Evolutionary conservation across 1,140 invertebrate species (phyloP).

Genomic region (Euschistus heros): DNA sequence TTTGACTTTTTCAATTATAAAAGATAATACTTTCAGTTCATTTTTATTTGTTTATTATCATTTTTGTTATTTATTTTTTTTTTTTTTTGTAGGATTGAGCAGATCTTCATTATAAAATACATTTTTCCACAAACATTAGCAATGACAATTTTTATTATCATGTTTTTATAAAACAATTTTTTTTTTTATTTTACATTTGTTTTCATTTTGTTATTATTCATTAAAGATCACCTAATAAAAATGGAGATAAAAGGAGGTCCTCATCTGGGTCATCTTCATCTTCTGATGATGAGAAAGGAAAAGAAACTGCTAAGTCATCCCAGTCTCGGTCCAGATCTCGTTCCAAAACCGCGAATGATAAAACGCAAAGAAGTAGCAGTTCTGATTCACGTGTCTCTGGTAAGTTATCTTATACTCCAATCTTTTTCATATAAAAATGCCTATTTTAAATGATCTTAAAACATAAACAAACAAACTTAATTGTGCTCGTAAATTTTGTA

Average conservation of each 20-base stretch:
- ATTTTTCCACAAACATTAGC: constrained; percentile 16
- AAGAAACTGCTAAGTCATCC: constrained; percentile 21
- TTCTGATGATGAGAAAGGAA: constrained; percentile 20
- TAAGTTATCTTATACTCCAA: background rate
- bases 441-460: no score
- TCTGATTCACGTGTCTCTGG: constrained; percentile 33
- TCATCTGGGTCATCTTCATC: constrained; percentile 28
- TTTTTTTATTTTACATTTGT: background rate
- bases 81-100: background rate
- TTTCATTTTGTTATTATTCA: constrained; percentile 19
- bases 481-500: no score
- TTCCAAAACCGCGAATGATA: constrained; percentile 29
- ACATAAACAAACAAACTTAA: no score
- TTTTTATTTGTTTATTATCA: no score
- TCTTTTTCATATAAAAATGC: no score
- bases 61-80: background rate
- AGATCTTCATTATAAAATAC: background rate
- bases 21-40: no score
- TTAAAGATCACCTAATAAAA: constrained; percentile 31
- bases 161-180: background rate
- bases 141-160: constrained; percentile 7
- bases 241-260: constrained; percentile 28
- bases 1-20: no score
- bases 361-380: constrained; percentile 35
- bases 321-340: constrained; percentile 30